phyloP scores from a whole-genome alignment of 2,888 invertebrate genomes.

The Andrena marginata region DNA sequence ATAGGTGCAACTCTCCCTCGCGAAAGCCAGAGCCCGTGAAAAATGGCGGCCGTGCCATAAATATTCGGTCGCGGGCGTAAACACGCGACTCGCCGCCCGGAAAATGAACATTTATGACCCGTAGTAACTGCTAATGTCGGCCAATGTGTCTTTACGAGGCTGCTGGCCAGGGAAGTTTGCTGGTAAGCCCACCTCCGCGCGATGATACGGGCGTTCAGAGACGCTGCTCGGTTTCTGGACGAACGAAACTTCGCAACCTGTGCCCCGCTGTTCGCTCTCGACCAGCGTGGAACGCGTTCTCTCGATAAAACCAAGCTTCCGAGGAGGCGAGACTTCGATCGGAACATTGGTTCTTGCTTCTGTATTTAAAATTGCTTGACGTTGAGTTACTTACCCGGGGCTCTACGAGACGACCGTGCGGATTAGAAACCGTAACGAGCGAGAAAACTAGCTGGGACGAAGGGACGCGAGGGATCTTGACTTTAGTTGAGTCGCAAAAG shows the following conservation, averaged over 20 bases:
- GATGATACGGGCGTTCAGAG: neutral
- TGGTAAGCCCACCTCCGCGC: constrained; percentile 24
- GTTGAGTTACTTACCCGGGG: constrained; percentile 64
- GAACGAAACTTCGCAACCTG: constrained; percentile 7
- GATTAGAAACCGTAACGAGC: constrained; percentile 55
- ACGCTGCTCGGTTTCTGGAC: constrained; percentile 4
- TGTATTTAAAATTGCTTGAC: constrained; percentile 22
- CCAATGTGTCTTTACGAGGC: constrained; percentile 63
- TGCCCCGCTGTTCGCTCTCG: constrained; percentile 13
- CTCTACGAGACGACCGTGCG: constrained; percentile 47
- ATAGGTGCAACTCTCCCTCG: constrained; percentile 56
- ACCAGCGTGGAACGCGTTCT: neutral
- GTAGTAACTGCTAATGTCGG: constrained; percentile 65
- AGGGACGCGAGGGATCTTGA: constrained; percentile 48
- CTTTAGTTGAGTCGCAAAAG: neutral
- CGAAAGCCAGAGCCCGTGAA: constrained; percentile 45
- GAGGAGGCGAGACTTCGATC: neutral
- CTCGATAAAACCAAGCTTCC: neutral
- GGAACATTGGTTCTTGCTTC: neutral
- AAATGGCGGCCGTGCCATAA: constrained; percentile 65
- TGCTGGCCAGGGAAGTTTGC: constrained; percentile 28
- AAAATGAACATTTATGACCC: constrained; percentile 73
- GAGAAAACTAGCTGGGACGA: constrained; percentile 43
- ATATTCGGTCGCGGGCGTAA: constrained; percentile 53
- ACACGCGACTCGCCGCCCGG: constrained; percentile 39